A percentile compares a stretch with the other conserved stretches of the same genome.
phyloP scores from a whole-genome alignment of 2,797 vertebrate genomes.

The Xenops minutus region DNA sequence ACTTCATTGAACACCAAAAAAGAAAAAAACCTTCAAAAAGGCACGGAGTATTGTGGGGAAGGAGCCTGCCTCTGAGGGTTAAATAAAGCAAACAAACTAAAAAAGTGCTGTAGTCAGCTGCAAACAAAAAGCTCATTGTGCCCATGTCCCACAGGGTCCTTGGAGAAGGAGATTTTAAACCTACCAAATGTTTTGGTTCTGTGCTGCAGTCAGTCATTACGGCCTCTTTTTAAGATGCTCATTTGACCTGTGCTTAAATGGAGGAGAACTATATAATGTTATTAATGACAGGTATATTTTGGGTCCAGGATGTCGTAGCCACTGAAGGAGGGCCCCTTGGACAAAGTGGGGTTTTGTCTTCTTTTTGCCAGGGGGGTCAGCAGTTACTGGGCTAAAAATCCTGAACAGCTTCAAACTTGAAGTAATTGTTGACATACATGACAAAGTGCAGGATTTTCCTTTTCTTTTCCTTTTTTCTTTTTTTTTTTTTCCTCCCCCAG shows the following conservation, averaged over 20 bases:
- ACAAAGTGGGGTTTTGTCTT: slow-evolving; percentile 17
- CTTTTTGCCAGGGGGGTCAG: not conserved
- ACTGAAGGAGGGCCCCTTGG: not conserved
- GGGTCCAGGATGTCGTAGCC: not conserved
- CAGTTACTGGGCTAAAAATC: slow-evolving; percentile 11
- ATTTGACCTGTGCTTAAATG: slow-evolving; percentile 51
- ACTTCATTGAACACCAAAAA: not conserved
- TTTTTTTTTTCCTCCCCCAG: not conserved
- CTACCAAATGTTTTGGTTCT: slow-evolving; percentile 71
- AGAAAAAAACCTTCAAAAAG: not conserved
- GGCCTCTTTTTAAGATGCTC: slow-evolving; percentile 47
- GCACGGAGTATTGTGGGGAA: slow-evolving; percentile 21
- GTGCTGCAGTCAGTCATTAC: slow-evolving; percentile 51
- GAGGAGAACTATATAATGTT: slow-evolving; percentile 27
- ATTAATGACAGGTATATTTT: slow-evolving; percentile 58
- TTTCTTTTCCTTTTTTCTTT: not conserved
- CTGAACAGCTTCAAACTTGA: not conserved
- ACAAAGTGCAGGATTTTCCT: not conserved
- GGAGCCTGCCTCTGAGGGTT: slow-evolving; percentile 51
- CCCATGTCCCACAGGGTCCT: slow-evolving; percentile 10
- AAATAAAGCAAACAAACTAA: slow-evolving; percentile 71
- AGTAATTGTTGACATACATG: not conserved
- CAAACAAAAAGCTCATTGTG: slow-evolving; percentile 73
- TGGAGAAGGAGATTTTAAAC: slow-evolving; percentile 57
- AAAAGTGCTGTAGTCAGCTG: slow-evolving; percentile 43